These are phyloP conservation scores for Speoplatyrhinus poulsoni DNA, from an alignment of 2,113 vertebrate genomes.

Conservation along the genomic window DNA sequence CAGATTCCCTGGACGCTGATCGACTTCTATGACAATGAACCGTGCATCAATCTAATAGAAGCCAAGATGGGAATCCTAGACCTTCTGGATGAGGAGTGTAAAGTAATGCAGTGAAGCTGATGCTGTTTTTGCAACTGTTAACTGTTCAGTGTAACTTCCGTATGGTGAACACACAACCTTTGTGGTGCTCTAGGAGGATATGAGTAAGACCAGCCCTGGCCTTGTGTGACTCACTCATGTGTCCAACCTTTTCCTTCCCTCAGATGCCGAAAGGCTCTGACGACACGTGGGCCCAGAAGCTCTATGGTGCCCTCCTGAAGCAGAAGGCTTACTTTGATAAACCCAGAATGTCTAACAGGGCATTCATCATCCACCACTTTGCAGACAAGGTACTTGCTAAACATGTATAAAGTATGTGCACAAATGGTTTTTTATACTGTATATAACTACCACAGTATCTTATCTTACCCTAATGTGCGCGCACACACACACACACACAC, in stretches of 20 bases:
- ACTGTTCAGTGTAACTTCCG: neutral
- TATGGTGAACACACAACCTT: no score
- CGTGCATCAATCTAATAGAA: slow-evolving; percentile 96
- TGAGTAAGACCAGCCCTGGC: slow-evolving; percentile 43
- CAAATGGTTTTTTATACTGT: no score
- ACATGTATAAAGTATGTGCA: neutral
- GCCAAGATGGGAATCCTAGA: slow-evolving; percentile 92
- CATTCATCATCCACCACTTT: slow-evolving; percentile 96
- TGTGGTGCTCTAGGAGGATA: slow-evolving; percentile 24
- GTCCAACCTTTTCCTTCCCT: slow-evolving; percentile 42
- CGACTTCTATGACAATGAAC: slow-evolving; percentile 98
- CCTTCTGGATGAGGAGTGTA: slow-evolving; percentile 96
- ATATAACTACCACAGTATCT: neutral
- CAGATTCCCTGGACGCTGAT: slow-evolving; percentile 97
- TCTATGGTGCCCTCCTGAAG: slow-evolving; percentile 93
- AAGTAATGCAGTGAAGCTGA: slow-evolving; percentile 66
- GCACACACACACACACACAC: no score
- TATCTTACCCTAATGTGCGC: no score
- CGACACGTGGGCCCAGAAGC: slow-evolving; percentile 94
- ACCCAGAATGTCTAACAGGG: slow-evolving; percentile 91
- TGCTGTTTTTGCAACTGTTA: no score
- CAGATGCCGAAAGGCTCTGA: slow-evolving; percentile 98
- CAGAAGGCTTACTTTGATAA: slow-evolving; percentile 90
- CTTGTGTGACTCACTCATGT: slow-evolving; percentile 41
- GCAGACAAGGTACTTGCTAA: slow-evolving; percentile 87